These are phyloP conservation scores for Geococcyx californianus DNA, from an alignment of 2,113 vertebrate species.

Conservation along the genomic window DNA sequence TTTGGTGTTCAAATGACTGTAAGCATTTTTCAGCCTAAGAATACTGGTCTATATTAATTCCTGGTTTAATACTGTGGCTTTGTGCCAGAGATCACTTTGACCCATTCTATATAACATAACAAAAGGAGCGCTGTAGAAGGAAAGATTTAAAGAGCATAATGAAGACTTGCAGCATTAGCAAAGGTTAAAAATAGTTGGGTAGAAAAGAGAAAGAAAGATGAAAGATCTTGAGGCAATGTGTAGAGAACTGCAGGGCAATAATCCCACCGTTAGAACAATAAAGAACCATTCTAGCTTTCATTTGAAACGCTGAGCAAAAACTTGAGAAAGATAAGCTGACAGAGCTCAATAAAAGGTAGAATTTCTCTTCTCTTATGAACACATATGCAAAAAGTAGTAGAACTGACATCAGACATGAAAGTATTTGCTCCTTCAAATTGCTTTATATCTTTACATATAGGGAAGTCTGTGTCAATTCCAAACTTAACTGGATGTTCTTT, in stretches of 20 bases:
- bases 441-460: background rate
- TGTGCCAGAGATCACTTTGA: background rate
- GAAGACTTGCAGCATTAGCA: background rate
- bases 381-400: background rate
- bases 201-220: constrained; percentile 9
- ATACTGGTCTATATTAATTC: constrained; percentile 1
- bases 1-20: constrained; percentile 46
- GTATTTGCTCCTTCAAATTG: background rate
- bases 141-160: constrained; percentile 18
- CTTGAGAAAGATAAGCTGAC: background rate
- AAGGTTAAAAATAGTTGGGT: constrained; percentile 3
- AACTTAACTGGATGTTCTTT: background rate
- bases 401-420: background rate
- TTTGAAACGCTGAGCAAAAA: background rate
- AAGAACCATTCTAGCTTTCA: background rate
- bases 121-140: constrained; percentile 12
- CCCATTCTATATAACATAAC: background rate
- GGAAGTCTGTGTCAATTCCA: background rate
- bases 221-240: constrained; percentile 4
- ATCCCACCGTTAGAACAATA: background rate
- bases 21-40: constrained; percentile 31
- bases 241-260: background rate
- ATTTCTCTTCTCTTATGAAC: background rate
- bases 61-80: background rate
- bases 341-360: background rate